Evolutionary conservation across 2,888 invertebrate species (phyloP), one percentile per base, ranked within the genome.

Genomic region (Iphiclides podalirius): DNA sequence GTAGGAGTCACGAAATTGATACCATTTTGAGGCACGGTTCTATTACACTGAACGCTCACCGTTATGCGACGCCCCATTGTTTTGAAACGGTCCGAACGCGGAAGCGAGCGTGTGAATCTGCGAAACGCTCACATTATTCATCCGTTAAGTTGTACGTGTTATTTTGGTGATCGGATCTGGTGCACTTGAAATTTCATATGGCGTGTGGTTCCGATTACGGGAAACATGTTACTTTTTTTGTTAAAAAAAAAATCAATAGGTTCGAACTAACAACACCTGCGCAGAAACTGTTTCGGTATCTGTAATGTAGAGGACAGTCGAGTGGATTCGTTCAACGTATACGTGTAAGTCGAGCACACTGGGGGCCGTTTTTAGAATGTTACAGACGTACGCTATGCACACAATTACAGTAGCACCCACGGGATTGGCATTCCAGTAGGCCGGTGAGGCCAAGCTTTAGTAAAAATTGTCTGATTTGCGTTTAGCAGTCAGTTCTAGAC

Each of bases 1-100:
- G 83, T 81, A 75, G 81, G 80, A 72, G 80, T 73, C 56, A 57
- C 55, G 38, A 63, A 71, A 75, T 72, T 71, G 62, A 72, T 72
- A 11, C 65, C 66, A 54, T 60, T 39, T 61, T 63, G 61, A 76
- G 74, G 73, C 67, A 59, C 61, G 53, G 71, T 75, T 68, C 67
- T 72, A 65, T 67, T 68, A 57, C 62, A 58, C 55, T 67, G 60
- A 73, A 73, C 73, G 71, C 68, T 66, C 63, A 64, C 45, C 60
- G 62, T 63, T 70, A 70, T 70, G 64, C 65, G 68, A 60, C 64
- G 48, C 49, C 9, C 73, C 60, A 79, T 80, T 79, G 80, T 79
- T 74, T 74, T 63, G 56, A 54, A 61, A 66, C 67, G 66, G 63
- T 58, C 62, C 65, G 63, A 71, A 20, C 16, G 33, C 31, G 37